phyloP scores from a whole-genome alignment of 2,888 invertebrate genomes.

The Archips crataeganus region DNA sequence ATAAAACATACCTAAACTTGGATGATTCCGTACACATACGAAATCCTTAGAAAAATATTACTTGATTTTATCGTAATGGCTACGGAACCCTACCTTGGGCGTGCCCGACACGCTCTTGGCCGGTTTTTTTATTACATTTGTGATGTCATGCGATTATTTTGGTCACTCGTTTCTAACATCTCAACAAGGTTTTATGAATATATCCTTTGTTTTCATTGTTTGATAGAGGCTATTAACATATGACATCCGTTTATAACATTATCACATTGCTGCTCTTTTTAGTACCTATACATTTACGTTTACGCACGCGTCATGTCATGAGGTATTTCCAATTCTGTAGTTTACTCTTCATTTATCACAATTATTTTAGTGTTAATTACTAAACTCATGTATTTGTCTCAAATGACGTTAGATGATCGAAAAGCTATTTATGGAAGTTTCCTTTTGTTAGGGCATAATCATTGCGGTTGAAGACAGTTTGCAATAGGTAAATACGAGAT shows the following conservation, averaged over 20 bases:
- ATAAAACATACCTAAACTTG: too few relatives aligned
- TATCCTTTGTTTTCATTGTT: slow-evolving; percentile 2
- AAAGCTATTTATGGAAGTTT: slow-evolving; percentile 11
- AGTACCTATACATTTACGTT: slow-evolving; percentile 1
- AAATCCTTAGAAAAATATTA: too few relatives aligned
- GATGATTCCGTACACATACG: too few relatives aligned
- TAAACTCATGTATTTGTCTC: slow-evolving; percentile 1
- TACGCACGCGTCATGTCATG: slow-evolving; percentile 21
- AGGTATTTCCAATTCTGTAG: slow-evolving; percentile 16
- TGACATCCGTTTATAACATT: slow-evolving; percentile 33
- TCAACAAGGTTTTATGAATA: slow-evolving; percentile 1
- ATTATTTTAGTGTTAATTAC: slow-evolving; percentile 24
- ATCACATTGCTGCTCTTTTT: slow-evolving; percentile 22
- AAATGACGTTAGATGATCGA: slow-evolving; percentile 9
- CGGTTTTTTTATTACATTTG: too few relatives aligned
- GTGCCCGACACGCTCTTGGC: too few relatives aligned
- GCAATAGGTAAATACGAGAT: neutral
- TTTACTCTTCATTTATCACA: slow-evolving; percentile 24
- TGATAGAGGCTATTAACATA: slow-evolving; percentile 6
- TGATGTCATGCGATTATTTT: neutral
- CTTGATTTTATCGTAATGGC: too few relatives aligned
- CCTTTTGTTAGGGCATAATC: neutral
- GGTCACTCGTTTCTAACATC: neutral
- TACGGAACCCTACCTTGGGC: too few relatives aligned
- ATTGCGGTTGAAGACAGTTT: too few relatives aligned